A percentile compares a stretch with the other conserved stretches of the same genome.
Conservation (phyloP, 1,140 invertebrate genomes). For the Drosophila takahashii region DNA sequence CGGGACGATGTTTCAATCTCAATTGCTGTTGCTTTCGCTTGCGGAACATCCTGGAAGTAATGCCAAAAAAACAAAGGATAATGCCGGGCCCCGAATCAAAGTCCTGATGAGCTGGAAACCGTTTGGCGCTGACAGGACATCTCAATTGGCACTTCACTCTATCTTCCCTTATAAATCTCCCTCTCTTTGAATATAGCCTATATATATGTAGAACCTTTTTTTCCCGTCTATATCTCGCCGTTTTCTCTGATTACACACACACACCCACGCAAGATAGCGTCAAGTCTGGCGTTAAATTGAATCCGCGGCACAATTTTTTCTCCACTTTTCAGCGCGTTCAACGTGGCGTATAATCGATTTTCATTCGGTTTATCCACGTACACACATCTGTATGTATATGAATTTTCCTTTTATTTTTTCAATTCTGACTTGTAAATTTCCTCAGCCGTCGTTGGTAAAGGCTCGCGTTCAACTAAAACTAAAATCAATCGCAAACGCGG, state of each 20-base stretch:
- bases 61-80: conserved; percentile 1
- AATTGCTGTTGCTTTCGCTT: conserved; percentile 62
- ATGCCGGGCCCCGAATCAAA: conserved; percentile 31
- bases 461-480: conserved; percentile 64
- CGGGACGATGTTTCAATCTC: conserved; percentile 49
- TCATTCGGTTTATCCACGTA: conserved; percentile 37
- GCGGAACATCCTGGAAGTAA: conserved; percentile 38
- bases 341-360: conserved; percentile 82
- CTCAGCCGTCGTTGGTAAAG: conserved; percentile 40
- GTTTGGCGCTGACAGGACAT: conserved; percentile 42
- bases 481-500: conserved; percentile 62
- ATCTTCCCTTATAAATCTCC: background rate
- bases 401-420: conserved; percentile 15
- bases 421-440: conserved; percentile 1
- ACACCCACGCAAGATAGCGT: conserved; percentile 7
- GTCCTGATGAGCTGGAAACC: conserved; percentile 15
- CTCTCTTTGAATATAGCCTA: background rate
- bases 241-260: conserved; percentile 15
- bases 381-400: background rate
- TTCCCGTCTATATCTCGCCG: background rate
- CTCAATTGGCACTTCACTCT: conserved; percentile 51
- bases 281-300: conserved; percentile 78
- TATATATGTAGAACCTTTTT: background rate
- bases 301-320: conserved; percentile 36
- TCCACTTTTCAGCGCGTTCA: conserved; percentile 50